Conservation (phyloP, 2,113 vertebrate species). For the Chloropsis cyanopogon region DNA sequence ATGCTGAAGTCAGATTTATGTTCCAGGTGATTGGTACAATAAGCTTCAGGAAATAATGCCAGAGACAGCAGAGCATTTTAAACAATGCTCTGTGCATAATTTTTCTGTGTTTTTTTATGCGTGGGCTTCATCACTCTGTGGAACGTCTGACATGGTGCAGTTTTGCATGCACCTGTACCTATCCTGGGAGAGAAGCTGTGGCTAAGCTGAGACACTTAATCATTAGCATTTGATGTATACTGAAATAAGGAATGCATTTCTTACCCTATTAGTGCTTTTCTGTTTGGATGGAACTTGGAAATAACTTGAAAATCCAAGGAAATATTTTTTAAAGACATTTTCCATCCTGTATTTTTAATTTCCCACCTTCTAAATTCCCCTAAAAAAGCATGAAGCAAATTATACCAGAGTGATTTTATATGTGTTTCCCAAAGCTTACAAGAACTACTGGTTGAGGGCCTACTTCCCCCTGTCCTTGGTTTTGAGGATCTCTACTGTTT, state of each 20-base stretch:
- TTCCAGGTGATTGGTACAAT: constrained; percentile 34
- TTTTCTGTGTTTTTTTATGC: background rate
- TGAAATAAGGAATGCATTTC: background rate
- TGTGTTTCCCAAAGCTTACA: background rate
- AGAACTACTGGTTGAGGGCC: background rate
- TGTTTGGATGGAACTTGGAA: background rate
- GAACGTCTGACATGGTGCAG: background rate
- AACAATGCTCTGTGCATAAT: background rate
- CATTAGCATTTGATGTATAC: background rate
- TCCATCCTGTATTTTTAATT: background rate
- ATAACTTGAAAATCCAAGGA: background rate
- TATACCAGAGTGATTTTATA: background rate
- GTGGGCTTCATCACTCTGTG: background rate
- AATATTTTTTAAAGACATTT: background rate
- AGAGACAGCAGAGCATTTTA: background rate
- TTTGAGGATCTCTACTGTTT: background rate
- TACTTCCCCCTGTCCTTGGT: background rate
- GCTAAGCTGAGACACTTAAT: background rate
- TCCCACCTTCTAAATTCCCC: background rate
- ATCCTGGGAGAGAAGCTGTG: background rate
- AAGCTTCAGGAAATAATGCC: background rate
- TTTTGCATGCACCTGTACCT: background rate
- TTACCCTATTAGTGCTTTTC: background rate
- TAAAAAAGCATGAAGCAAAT: background rate
- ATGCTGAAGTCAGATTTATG: constrained; percentile 38